A percentile compares a stretch with the other conserved stretches of the same genome.
Evolutionary conservation across 2,113 vertebrate genomes (phyloP).

Genomic region (Hyaena hyaena): DNA sequence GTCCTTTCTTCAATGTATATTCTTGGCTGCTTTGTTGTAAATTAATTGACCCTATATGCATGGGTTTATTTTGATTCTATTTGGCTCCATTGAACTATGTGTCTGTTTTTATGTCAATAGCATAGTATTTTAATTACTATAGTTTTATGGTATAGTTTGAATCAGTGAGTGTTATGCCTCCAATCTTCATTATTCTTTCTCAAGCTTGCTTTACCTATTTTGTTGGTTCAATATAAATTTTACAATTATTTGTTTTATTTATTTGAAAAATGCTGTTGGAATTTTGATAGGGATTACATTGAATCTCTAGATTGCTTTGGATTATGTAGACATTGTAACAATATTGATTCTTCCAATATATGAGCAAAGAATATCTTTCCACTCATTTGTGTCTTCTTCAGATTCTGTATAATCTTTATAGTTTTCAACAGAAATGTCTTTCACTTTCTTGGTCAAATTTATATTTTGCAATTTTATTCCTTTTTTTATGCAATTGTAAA

Average conservation of each 20-base stretch:
- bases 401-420: neutral
- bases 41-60: neutral
- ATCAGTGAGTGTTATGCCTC: neutral
- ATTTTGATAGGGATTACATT: neutral
- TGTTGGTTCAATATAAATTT: neutral
- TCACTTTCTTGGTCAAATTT: neutral
- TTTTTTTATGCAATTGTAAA: neutral
- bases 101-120: neutral
- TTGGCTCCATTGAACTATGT: neutral
- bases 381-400: neutral
- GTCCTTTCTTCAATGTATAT: neutral
- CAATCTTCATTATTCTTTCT: neutral
- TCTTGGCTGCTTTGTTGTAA: neutral
- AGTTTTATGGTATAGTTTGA: neutral
- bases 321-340: neutral
- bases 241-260: neutral
- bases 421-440: neutral
- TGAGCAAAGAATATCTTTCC: neutral
- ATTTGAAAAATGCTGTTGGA: neutral
- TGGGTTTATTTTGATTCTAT: neutral
- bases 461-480: neutral
- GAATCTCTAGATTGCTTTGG: neutral
- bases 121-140: neutral
- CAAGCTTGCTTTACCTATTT: neutral
- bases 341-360: neutral